Evolutionary conservation across 2,888 invertebrate species (phyloP), one percentile per base, ranked within the genome.

Genomic region (Conops quadrifasciatus): DNA sequence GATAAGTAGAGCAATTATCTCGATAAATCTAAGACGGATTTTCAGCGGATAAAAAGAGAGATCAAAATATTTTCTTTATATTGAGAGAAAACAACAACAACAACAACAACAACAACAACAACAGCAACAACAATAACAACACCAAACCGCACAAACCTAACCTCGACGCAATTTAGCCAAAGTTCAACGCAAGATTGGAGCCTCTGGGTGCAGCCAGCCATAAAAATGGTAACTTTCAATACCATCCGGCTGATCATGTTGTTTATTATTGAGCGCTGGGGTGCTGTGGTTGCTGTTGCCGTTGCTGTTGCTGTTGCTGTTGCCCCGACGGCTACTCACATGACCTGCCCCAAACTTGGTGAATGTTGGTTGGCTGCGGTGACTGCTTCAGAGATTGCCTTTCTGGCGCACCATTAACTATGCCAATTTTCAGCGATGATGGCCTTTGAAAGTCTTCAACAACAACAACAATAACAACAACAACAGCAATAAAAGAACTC

Each of bases 131-230:
- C 28, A 58, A 26, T 1, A 53, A 53, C 53, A 53, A 26, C 28
- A 13, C 21, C 58, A 60, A 60, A 9, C 36, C 24, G 24, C 51
- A 19, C 16, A 19, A 58, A 58, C 30, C 60, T 28, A 30, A 56
- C 60, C 65, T 30, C n/a, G n/a, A 21, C 43, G 43, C 47, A 59
- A 51, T 51, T 58, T 53, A 51, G 24, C 16, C 24, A 62, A 21
- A 62, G 68, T 68, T 68, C 68, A 68, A 30, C 30, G 21, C 51
- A 30, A 47, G 51, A 68, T 67, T 60, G 62, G 62, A 68, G 60
- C 62, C 68, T 60, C 67, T 36, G 19, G 58, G 45, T 26, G 67
- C 53, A 51, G 53, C 66, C 9, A 51, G 11, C 26, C 28, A 58
- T 58, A 58, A 58, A 58, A 26, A 58, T 26, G 24, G 58, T 58